These are phyloP conservation scores for Strigops habroptila DNA, from an alignment of 2,113 vertebrate genomes.

Conservation along the genomic window DNA sequence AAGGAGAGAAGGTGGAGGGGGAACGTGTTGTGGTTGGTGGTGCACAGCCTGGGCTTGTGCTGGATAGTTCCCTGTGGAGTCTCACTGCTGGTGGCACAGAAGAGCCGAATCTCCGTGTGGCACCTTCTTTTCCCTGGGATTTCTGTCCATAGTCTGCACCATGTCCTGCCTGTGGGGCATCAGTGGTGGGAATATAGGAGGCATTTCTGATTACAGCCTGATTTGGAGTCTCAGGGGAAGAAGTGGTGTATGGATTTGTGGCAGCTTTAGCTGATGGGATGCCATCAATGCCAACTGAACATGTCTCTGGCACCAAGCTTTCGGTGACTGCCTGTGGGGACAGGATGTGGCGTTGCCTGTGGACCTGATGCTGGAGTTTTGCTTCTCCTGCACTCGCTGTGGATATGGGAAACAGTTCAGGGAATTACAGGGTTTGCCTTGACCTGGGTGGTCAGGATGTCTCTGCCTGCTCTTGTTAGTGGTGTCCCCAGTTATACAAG, in stretches of 20 bases:
- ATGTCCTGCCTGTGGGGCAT: fast-evolving
- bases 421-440: not conserved
- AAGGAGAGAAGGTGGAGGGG: not conserved
- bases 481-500: not conserved
- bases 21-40: not conserved
- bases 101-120: not conserved
- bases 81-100: not conserved
- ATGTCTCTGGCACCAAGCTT: not conserved
- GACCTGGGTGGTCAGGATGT: not conserved
- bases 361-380: not conserved
- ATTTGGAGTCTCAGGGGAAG: not conserved
- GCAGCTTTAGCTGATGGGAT: not conserved
- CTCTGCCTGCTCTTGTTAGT: not conserved
- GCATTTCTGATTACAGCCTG: not conserved
- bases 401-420: not conserved
- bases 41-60: not conserved
- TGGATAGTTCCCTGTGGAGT: not conserved
- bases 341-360: not conserved
- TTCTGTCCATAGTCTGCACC: not conserved
- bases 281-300: not conserved
- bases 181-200: not conserved
- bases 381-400: not conserved
- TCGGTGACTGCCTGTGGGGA: not conserved
- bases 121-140: not conserved
- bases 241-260: not conserved